Evolutionary conservation across 2,113 vertebrate genomes (phyloP), one percentile per base, ranked within the genome.

Genomic region (Hiodon tergisus): DNA sequence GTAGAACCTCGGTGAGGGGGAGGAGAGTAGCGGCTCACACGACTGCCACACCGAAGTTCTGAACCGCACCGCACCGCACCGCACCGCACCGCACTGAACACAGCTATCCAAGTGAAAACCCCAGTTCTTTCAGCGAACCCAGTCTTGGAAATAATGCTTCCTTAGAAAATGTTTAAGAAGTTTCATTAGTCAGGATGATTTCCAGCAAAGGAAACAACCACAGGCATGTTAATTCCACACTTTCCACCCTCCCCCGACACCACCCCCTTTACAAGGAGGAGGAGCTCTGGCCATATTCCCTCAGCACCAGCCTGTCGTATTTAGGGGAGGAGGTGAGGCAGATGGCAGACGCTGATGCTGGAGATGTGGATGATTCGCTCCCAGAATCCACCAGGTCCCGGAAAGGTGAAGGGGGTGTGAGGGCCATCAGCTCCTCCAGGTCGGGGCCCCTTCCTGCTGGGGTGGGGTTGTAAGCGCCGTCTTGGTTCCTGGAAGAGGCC

Each of bases 231-330:
- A n/a, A n/a, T n/a, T n/a, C n/a, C 31, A 31, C 31, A 31, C 31
- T 31, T 31, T 31, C 31, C 31, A 0, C 51, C 67, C 11, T 10
- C 13, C 52, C 6, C 51, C 10, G n/a, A 63, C 50, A 16, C 16
- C 7, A 6, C 59, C 17, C 58, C 3, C 75, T 87, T 94, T 92
- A 99, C 86, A 99, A 90, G 0, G 97, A 99, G 76, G 97, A 99
- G 72, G 97, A 99, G 87, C 97, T 99, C 88, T 99, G 97, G 82
- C 94, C 93, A 88, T 96, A 98, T 88, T 99, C 96, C 88, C 93
- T 92, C 84, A 97, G 93, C 86, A 98, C 87, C 67, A 98, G 93
- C 0, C 93, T 93, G 88, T 97, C 95, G 0, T 97, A 98, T 75
- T 95, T 93, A 52, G 93, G 93, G 8, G 93, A 93, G 9, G 91